phyloP scores from a whole-genome alignment of 1,140 invertebrate species.

The Drosophila micromelanica region DNA sequence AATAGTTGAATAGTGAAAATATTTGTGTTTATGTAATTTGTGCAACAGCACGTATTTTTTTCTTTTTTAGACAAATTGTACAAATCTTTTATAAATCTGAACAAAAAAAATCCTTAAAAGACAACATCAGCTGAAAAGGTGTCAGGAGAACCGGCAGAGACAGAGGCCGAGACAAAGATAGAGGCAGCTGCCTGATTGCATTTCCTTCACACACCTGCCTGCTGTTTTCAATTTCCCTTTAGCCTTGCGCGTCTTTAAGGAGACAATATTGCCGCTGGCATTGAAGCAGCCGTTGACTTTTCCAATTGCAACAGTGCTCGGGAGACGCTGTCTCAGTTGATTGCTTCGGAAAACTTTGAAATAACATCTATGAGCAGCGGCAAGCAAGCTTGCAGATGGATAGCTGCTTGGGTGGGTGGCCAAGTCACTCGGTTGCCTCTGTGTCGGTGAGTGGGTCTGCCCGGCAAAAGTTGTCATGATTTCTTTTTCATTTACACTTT shows the following conservation, averaged over 20 bases:
- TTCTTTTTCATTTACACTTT: constrained; percentile 32
- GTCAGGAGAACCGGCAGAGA: neutral
- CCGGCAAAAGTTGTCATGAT: constrained; percentile 28
- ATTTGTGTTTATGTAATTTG: constrained; percentile 15
- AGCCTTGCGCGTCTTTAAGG: constrained; percentile 14
- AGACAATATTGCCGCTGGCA: constrained; percentile 66
- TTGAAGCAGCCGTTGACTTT: constrained; percentile 69
- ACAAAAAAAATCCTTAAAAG: constrained; percentile 33
- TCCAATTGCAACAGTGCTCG: constrained; percentile 62
- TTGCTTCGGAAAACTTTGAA: constrained; percentile 68
- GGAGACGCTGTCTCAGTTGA: constrained; percentile 44
- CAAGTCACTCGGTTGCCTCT: neutral
- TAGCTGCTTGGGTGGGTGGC: constrained; percentile 10
- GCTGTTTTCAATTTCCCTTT: constrained; percentile 63
- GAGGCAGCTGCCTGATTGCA: constrained; percentile 61
- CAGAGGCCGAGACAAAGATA: constrained; percentile 9
- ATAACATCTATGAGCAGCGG: constrained; percentile 59
- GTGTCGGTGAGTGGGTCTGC: constrained; percentile 2
- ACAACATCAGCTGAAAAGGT: constrained; percentile 4
- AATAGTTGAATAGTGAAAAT: constrained; percentile 7
- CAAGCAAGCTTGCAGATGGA: constrained; percentile 63
- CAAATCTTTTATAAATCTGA: constrained; percentile 41
- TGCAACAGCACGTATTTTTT: neutral
- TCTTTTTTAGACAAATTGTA: constrained; percentile 13
- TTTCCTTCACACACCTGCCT: constrained; percentile 56